A percentile compares a stretch with the other conserved stretches of the same genome.
phyloP scores from a whole-genome alignment of 2,797 vertebrate species.

The Argyrosomus regius region DNA sequence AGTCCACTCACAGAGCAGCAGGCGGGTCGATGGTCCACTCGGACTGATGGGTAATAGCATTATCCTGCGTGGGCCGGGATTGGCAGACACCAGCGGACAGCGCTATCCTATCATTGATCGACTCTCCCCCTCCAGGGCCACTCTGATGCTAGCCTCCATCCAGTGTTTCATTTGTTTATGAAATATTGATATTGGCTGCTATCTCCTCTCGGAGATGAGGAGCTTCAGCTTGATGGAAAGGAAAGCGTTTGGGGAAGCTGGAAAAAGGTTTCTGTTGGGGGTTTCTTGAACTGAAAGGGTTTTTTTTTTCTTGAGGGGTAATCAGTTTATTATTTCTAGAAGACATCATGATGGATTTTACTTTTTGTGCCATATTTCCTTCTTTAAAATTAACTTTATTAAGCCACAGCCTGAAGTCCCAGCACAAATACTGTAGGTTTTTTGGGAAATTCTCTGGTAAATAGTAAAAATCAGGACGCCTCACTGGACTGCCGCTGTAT shows the following conservation, averaged over 20 bases:
- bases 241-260: neutral
- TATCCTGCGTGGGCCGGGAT: constrained; percentile 74
- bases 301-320: neutral
- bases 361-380: constrained; percentile 1
- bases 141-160: constrained; percentile 73
- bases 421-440: neutral
- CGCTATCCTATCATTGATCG: constrained; percentile 81
- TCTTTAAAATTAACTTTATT: neutral
- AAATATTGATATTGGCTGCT: constrained; percentile 89
- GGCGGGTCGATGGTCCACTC: constrained; percentile 83
- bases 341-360: neutral
- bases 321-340: constrained; percentile 23
- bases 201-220: constrained; percentile 65
- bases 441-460: neutral
- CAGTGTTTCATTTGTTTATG: constrained; percentile 83
- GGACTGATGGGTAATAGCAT: constrained; percentile 84
- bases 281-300: constrained; percentile 15
- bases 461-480: neutral
- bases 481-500: no score
- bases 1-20: constrained; percentile 80
- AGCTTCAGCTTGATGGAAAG: constrained; percentile 42
- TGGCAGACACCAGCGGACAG: constrained; percentile 74
- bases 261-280: neutral
- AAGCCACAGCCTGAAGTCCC: neutral
- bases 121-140: constrained; percentile 61